Evolutionary conservation across 1,140 invertebrate species (phyloP), one percentile per base, ranked within the genome.

Genomic region (Caenorhabditis tropicalis): DNA sequence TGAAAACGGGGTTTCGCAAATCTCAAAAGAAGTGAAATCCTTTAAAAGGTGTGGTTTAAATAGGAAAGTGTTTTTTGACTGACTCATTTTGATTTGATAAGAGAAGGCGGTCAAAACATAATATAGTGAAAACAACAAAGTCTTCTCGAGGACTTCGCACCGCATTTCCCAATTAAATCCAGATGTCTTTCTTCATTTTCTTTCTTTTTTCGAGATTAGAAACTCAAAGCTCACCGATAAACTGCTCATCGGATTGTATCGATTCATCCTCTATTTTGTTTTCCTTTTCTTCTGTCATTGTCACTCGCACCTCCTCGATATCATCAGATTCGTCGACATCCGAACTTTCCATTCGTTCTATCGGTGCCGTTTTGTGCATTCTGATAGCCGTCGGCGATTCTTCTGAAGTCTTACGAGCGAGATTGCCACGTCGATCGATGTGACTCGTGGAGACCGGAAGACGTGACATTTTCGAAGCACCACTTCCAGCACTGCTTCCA

Each of bases 351-450:
- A 81, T 81, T 29, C 46, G 21, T 36, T 81, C 79, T 12, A 81
- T 81, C n/a, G 79, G 49, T 5, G 65, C 65, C 7, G 36, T 74
- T 43, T 74, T 74, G n/a, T 43, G 65, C 33, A 74, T 43, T 74
- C 36, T 39, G n/a, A 74, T 74, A 24, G 65, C 65, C 15, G 36
- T 74, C 19, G 33, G 65, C 12, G 65, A 74, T 5, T 46, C 65
- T 74, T 74, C 65, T 24, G 65, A 74, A n/a, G 65, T 46, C 15
- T 43, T 74, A 5, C 36, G 19, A 1, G 65, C 36, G 19, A 74
- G 9, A 24, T 31, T 74, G 3, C 58, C 58, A 36, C 58, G 58
- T 43, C 65, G 27, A 3, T 74, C 65, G n/a, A 74, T 74, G 5
- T 74, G 65, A 24, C 65, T 74, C 24, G 65, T 74, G 4, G 65